phyloP scores from a whole-genome alignment of 2,797 vertebrate genomes.

The Staurois parvus region DNA sequence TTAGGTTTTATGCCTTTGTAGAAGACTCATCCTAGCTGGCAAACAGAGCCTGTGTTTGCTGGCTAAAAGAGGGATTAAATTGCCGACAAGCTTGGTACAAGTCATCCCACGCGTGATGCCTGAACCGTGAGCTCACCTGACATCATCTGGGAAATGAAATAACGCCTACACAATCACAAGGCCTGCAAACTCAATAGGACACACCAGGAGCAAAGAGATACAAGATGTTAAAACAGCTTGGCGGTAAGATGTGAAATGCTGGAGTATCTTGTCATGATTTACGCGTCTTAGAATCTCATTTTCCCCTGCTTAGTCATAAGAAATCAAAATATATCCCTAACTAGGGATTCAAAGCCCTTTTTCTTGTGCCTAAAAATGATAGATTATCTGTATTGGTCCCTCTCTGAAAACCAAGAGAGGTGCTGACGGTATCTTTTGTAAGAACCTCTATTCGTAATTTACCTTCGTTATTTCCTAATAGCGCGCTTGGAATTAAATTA shows the following conservation, averaged over 20 bases:
- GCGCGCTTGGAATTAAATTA: constrained; percentile 42
- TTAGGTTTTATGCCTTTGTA: not conserved
- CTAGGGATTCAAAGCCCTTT: not conserved
- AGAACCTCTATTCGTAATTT: constrained; percentile 6
- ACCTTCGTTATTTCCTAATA: constrained; percentile 5
- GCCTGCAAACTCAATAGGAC: not conserved
- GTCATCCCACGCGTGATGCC: not conserved
- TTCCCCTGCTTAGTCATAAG: constrained; percentile 28
- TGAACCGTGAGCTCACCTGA: not conserved
- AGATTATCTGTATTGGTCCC: not conserved
- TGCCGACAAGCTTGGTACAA: not conserved
- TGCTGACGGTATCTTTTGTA: constrained; percentile 14
- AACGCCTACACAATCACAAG: not conserved
- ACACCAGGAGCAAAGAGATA: not conserved
- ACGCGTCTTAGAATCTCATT: not conserved
- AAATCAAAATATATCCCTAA: constrained; percentile 12
- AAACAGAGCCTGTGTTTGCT: not conserved
- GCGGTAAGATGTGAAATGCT: not conserved
- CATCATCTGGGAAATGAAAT: not conserved
- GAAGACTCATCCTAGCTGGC: not conserved
- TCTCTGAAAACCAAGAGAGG: not conserved
- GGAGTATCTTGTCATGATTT: constrained; percentile 12
- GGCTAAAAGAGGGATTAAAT: not conserved
- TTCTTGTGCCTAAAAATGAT: not conserved
- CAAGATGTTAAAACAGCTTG: constrained; percentile 6